Base-by-base conservation (phyloP, 2,888 invertebrate genomes). In the Mythimna impura region DNA sequence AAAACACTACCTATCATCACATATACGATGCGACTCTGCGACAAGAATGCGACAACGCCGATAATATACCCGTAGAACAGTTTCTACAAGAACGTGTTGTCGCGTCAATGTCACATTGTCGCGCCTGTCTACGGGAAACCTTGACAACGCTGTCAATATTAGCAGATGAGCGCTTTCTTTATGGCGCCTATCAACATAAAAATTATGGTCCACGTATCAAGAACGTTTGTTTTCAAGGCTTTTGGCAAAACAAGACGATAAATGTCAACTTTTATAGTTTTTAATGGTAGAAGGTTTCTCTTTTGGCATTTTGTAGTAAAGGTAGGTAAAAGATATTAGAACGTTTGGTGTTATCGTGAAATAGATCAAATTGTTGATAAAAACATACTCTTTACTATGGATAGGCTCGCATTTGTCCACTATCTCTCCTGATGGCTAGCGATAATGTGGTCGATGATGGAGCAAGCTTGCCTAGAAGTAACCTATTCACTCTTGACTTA, bases 171-270 rank as follows among this genome's bases (percentile, higher is more conserved):
- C 57, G 55, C 10, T 55, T 68, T 60, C 63, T 78, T 85, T 76
- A 85, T 50, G 61, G 36, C 52, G 22, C 14, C 64, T 50, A 83
- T 79, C 79, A 79, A 61, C 80, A 85, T 85, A 73, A 82, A 82
- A 79, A 85, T 82, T 82, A 79, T 76, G 61, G 61, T 72, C 73
- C 17, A 34, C 62, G 20, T 67, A 68, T 68, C 71, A 81, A 55
- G 63, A 75, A 73, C 73, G 66, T 78, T 78, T 82, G 69, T 68
- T 70, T 73, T 73, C 69, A 74, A 73, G 70, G 64, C 43, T 73
- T 65, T 70, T 52, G 74, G 61, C 71, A 85, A 83, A 83, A 83
- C 85, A 83, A 76, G 40, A 22, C 74, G 25, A 76, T 83, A 74
- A 83, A 84, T 74, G 82, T 73, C 71, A 30, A 20, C 43, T 47